Evolutionary conservation across 1,140 invertebrate genomes (phyloP), one percentile per base, ranked within the genome.

Genomic region (Brachionus rotundiformis): DNA sequence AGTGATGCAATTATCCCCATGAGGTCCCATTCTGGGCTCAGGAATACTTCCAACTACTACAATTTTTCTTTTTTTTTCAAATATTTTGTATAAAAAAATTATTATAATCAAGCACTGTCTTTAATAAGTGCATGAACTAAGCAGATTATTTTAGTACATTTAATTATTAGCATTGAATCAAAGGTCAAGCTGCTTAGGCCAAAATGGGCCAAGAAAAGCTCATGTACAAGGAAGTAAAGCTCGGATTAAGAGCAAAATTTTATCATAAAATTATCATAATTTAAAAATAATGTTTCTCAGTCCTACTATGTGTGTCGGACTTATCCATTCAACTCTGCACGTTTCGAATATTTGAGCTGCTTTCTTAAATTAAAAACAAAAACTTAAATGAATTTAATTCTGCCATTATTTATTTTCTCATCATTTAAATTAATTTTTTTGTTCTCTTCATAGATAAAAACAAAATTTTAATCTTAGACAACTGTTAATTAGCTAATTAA

Each of bases 401-500:
- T 68, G 63, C 63, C 63, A 68, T 68, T 68, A n/a, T n/a, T 68
- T 68, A 33, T 63, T 11, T 27, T 31, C 59, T 29, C 29, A 25
- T 19, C 47, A 27, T 3, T 63, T 63, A 23, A 63, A 63, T n/a
- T 29, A 63, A n/a, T 63, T 68, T 36, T 36, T 61, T 23, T 27
- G 25, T 36, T 33, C 10, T 36, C 1, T 68, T 39, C 19, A 13
- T 23, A 63, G 4, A 63, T 2, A 27, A 68, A 39, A 16, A 68
- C 2, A n/a, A 1, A 23, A 54, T 16, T 54, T 54, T 54, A 19
- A 54, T 54, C 47, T 54, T 19, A 54, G 7, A 41, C 63, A 68
- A 68, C 63, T 68, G 63, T 68, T 68, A 68, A 68, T 68, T 68
- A 68, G 63, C 63, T 68, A 68, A 68, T 68, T 41, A 68, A n/a